Evolutionary conservation across 2,797 vertebrate genomes (phyloP), one percentile per base, ranked within the genome.

Genomic region (Spinus olivaceus): DNA sequence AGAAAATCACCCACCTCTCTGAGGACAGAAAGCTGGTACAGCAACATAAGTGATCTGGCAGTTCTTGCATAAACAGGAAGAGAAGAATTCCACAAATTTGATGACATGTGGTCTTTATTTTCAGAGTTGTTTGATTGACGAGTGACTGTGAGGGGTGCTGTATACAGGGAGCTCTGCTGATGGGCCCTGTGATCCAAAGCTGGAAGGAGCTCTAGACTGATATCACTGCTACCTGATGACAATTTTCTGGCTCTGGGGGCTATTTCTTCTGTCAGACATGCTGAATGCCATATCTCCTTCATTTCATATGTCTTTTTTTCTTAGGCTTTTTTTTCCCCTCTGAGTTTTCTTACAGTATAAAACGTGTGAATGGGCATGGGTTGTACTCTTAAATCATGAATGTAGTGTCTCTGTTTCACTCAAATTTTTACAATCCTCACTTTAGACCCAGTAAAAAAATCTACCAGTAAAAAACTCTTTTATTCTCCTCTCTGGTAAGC

Each of bases 81-180:
- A 85, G 77, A 94, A 96, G 92, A 92, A 86, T 86, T 94, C 95
- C 77, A 90, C 82, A 94, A 96, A 97, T 94, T 39, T 94, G 90
- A 94, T 95, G 95, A 92, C 95, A 96, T 97, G 95, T 97, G 95
- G 94, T 94, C 95, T 91, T 96, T 96, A 95, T 95, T 96, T 94
- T 96, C 92, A 86, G 95, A 97, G 85, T 53, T 81, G 91, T 86
- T 95, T 96, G 94, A 96, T 96, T 95, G 94, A 96, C 2, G 83
- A 96, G 82, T 94, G 96, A 91, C 95, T 97, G 94, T 91, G 91
- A 94, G 80, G 73, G 85, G 72, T 95, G 95, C 87, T 92, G 91
- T 81, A 85, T 81, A 95, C 8, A 4, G 85, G 89, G 63, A 95
- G 95, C 91, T 94, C 80, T 96, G 95, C 77, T 94, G 96, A 94